phyloP scores from a whole-genome alignment of 30 jellyfish, hydroid and myxozoan species.

The Chrysaora quinquecirrha region DNA sequence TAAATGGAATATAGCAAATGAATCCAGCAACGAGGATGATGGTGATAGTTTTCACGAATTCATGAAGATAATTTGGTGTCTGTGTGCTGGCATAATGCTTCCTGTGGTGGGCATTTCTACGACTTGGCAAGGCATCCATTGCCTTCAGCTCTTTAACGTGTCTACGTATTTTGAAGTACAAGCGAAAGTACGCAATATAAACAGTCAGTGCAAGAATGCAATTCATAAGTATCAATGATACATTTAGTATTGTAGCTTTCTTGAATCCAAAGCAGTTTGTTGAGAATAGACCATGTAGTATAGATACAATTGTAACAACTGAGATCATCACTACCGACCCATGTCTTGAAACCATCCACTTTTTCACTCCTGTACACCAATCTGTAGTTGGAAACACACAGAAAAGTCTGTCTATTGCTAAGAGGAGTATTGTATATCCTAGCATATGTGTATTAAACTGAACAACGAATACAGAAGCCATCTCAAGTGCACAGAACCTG shows the following conservation, averaged over 20 bases:
- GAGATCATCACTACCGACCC: background rate
- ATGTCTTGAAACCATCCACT: background rate
- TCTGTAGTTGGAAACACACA: slow-evolving; percentile 10
- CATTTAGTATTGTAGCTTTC: background rate
- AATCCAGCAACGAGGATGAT: background rate
- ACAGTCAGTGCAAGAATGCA: background rate
- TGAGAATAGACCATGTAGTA: background rate
- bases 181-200: background rate
- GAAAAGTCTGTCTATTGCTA: slow-evolving; percentile 53
- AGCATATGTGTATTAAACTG: slow-evolving; percentile 29
- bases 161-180: background rate
- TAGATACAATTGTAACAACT: background rate
- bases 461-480: background rate
- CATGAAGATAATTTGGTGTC: background rate
- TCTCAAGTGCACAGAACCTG: slow-evolving; percentile 21
- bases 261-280: background rate
- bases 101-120: too few relatives aligned
- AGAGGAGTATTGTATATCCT: slow-evolving; percentile 15
- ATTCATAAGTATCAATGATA: background rate
- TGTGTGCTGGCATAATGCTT: background rate
- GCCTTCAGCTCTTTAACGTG: background rate
- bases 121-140: background rate
- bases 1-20: background rate
- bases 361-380: background rate
- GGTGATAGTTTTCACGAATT: background rate